Percentiles rank a stretch among this genome's conserved stretches.
Evolutionary conservation across 2,797 vertebrate species (phyloP).

Genomic region (Myoxocephalus aenaeus): DNA sequence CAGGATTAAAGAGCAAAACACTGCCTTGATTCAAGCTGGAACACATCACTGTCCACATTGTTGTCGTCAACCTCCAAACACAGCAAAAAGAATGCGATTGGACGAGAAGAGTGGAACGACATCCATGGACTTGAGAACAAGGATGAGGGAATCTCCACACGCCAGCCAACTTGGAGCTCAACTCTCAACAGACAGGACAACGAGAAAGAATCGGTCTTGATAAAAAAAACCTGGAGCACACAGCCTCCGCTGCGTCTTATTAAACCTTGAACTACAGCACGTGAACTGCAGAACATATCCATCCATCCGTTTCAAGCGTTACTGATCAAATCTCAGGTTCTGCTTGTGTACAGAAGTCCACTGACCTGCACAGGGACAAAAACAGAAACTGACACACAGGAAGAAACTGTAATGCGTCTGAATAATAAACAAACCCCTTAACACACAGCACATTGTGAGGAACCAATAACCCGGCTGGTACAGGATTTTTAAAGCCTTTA

Average conservation of each 20-base stretch:
- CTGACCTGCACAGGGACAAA: conserved; percentile 6
- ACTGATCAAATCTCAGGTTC: background rate
- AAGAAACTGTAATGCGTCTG: background rate
- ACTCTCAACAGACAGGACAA: conserved; percentile 24
- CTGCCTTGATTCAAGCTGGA: conserved; percentile 3
- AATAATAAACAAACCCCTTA: background rate
- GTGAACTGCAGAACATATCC: background rate
- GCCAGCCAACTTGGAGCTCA: conserved; percentile 14
- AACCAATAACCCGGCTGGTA: background rate
- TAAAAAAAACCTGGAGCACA: background rate
- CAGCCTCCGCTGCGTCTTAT: background rate
- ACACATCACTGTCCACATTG: background rate
- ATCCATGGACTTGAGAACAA: background rate
- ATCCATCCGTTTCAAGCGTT: background rate
- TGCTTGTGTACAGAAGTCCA: background rate
- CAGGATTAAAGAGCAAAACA: conserved; percentile 17
- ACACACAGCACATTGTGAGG: background rate
- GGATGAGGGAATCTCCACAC: background rate
- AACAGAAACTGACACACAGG: background rate
- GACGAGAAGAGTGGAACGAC: background rate
- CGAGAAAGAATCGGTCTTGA: background rate
- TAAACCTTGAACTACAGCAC: background rate
- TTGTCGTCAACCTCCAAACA: conserved; percentile 5
- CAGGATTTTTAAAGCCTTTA: background rate
- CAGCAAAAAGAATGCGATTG: background rate